phyloP scores from a whole-genome alignment of 2,888 invertebrate species.

The Tribolium freemani region DNA sequence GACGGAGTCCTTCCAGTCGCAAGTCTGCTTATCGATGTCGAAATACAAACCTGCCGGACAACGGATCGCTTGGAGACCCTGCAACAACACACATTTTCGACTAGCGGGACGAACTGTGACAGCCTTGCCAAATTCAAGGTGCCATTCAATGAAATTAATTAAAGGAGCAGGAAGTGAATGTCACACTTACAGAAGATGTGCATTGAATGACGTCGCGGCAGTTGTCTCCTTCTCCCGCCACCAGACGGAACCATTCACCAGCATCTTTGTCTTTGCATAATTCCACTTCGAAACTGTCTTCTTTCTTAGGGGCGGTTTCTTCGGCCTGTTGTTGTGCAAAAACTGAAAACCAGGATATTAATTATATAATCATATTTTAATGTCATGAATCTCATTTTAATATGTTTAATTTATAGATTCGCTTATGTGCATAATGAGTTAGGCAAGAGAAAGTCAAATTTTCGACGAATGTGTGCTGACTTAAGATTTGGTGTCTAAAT shows the following conservation, averaged over 20 bases:
- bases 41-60: constrained; percentile 94
- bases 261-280: constrained; percentile 95
- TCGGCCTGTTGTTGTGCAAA: constrained; percentile 69
- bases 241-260: constrained; percentile 94
- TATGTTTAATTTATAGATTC: constrained; percentile 13
- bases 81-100: constrained; percentile 52
- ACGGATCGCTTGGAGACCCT: constrained; percentile 93
- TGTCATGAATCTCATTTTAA: constrained; percentile 21
- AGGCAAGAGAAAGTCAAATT: constrained; percentile 26
- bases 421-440: background rate
- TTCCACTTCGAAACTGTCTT: constrained; percentile 89
- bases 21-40: constrained; percentile 95
- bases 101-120: background rate
- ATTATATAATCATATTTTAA: constrained; percentile 6
- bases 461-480: background rate
- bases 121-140: background rate
- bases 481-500: background rate
- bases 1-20: constrained; percentile 95
- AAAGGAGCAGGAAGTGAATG: constrained; percentile 14
- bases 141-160: constrained; percentile 4
- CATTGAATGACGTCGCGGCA: constrained; percentile 96
- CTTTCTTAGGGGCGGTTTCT: constrained; percentile 77
- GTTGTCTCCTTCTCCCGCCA: constrained; percentile 90
- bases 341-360: constrained; percentile 15
- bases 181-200: constrained; percentile 86